Evolutionary conservation across 2,888 invertebrate genomes (phyloP).

Genomic region (Agonopterix arenella): DNA sequence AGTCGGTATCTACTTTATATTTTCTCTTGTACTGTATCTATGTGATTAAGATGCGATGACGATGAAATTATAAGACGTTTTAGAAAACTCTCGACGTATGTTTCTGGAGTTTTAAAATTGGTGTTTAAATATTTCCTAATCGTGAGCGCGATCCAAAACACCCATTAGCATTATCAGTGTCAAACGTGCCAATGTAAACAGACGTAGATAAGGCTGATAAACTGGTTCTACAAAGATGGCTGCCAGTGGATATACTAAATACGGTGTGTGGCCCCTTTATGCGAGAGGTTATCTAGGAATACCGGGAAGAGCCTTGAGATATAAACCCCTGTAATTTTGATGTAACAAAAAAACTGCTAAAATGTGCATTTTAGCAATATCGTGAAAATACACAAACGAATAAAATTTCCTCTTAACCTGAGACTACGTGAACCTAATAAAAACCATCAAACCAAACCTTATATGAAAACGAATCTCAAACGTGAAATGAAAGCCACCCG

Average conservation of each 20-base stretch:
- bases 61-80: too few species aligned
- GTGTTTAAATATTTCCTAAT: too few species aligned
- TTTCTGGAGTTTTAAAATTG: too few species aligned
- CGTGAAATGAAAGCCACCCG: too few species aligned
- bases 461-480: too few species aligned
- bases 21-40: too few species aligned
- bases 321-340: background rate
- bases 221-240: constrained; percentile 51
- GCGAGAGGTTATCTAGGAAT: constrained; percentile 9
- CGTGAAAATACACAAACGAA: background rate
- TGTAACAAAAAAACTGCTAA: background rate
- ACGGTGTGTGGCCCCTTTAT: constrained; percentile 25
- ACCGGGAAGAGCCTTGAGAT: constrained; percentile 8
- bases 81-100: background rate
- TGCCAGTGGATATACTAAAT: constrained; percentile 23
- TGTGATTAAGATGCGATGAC: too few species aligned
- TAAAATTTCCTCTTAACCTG: background rate
- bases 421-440: background rate
- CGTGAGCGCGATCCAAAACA: constrained; percentile 22
- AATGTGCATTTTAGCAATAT: background rate
- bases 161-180: constrained; percentile 32
- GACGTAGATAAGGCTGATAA: constrained; percentile 45
- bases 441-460: background rate
- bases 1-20: background rate
- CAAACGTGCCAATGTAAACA: constrained; percentile 49